A percentile compares a stretch with the other conserved stretches of the same genome.
These are phyloP conservation scores for Psammodynastes pulverulentus DNA, from an alignment of 2,113 vertebrate genomes.

Conservation along the genomic window DNA sequence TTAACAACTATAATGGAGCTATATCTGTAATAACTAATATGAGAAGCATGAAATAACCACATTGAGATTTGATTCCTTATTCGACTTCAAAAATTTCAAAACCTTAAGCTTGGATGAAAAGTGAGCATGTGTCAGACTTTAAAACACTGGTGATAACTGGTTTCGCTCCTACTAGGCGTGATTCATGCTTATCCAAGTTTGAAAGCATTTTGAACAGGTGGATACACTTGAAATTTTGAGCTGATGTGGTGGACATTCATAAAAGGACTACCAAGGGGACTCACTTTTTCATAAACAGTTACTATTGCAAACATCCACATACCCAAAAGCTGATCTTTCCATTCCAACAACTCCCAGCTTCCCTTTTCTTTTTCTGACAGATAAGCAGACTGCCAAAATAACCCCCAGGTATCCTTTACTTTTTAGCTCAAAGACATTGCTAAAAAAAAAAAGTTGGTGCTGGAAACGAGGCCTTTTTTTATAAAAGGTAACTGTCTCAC, in stretches of 20 bases:
- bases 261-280: neutral
- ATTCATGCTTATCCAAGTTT: neutral
- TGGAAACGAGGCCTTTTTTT: neutral
- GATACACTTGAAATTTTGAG: neutral
- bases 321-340: neutral
- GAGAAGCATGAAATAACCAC: conserved; percentile 23
- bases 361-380: neutral
- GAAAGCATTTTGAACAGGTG: neutral
- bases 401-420: neutral
- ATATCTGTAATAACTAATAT: conserved; percentile 19
- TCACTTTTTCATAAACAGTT: neutral
- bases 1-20: conserved; percentile 29
- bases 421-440: neutral
- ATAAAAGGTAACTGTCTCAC: neutral
- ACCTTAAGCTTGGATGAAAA: neutral
- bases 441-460: neutral
- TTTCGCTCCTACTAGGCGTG: neutral
- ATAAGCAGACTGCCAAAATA: neutral
- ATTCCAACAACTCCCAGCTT: neutral
- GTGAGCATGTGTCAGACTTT: neutral
- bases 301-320: neutral
- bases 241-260: neutral
- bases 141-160: neutral
- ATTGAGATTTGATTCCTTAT: conserved; percentile 35
- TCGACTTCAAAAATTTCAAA: conserved; percentile 27